These are phyloP conservation scores for Hystrix brachyura DNA, from an alignment of 2,113 vertebrate species.

Conservation along the genomic window DNA sequence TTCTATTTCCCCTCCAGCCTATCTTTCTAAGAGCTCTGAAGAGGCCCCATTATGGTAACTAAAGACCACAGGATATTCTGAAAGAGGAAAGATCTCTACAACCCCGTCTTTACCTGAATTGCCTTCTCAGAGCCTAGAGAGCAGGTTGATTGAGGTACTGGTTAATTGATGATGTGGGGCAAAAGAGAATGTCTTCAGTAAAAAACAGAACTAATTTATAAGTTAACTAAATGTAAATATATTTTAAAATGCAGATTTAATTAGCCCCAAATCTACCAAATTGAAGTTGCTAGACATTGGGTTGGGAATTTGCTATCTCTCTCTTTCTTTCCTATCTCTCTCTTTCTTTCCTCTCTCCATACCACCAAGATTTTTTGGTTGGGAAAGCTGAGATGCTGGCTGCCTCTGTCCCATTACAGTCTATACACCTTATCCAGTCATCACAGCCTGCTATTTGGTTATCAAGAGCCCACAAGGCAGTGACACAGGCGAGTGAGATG, in stretches of 20 bases:
- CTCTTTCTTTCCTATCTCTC: background rate
- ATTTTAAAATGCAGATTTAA: background rate
- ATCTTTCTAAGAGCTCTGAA: background rate
- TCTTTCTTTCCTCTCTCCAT: too few relatives aligned
- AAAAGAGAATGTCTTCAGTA: slow-evolving; percentile 47
- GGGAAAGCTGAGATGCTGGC: background rate
- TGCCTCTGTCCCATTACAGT: background rate
- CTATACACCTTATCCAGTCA: background rate
- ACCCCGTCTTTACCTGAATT: background rate
- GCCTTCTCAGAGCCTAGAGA: background rate
- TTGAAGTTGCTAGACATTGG: background rate
- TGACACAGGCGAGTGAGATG: background rate
- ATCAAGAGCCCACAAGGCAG: background rate
- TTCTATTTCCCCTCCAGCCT: background rate
- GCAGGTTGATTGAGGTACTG: background rate
- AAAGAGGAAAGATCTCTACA: background rate
- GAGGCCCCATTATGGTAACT: background rate
- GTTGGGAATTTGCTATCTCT: background rate
- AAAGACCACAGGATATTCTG: background rate
- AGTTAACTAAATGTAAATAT: background rate
- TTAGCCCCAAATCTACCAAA: background rate
- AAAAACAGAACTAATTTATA: background rate
- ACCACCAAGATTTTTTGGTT: background rate
- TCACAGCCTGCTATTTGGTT: background rate
- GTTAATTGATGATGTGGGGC: background rate